Percentiles rank a stretch among this genome's conserved stretches.
Conservation (phyloP, 2,113 vertebrate genomes). For the Myxocyprinus asiaticus region DNA sequence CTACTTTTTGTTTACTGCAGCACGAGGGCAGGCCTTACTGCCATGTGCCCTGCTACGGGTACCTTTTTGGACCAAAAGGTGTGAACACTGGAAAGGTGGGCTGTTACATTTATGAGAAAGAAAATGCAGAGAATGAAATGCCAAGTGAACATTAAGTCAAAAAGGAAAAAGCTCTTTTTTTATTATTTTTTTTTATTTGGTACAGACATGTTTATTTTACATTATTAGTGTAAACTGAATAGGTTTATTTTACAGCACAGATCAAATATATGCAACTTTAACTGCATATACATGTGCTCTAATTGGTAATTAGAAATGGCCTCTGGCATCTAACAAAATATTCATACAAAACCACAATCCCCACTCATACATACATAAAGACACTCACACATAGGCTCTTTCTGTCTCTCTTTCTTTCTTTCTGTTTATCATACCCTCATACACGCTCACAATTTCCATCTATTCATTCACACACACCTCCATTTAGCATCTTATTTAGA, state of each 20-base stretch:
- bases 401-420: no score
- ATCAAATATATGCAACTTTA: not conserved
- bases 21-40: constrained; percentile 74
- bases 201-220: not conserved
- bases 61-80: constrained; percentile 78
- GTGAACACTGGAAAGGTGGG: constrained; percentile 77
- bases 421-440: no score
- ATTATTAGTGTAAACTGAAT: not conserved
- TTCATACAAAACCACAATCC: no score
- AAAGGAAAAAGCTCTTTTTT: not conserved
- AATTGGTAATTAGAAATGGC: not conserved
- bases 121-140: constrained; percentile 45
- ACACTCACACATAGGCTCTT: no score
- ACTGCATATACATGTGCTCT: not conserved
- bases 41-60: constrained; percentile 77
- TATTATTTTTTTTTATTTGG: not conserved
- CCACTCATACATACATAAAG: no score
- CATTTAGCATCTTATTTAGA: no score
- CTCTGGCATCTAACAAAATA: no score
- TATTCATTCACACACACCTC: no score
- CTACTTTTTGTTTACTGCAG: constrained; percentile 53
- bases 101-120: constrained; percentile 69
- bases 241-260: no score
- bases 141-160: constrained; percentile 34
- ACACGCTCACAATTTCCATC: no score